phyloP scores from a whole-genome alignment of 2,113 vertebrate species.

The Mesitornis unicolor region DNA sequence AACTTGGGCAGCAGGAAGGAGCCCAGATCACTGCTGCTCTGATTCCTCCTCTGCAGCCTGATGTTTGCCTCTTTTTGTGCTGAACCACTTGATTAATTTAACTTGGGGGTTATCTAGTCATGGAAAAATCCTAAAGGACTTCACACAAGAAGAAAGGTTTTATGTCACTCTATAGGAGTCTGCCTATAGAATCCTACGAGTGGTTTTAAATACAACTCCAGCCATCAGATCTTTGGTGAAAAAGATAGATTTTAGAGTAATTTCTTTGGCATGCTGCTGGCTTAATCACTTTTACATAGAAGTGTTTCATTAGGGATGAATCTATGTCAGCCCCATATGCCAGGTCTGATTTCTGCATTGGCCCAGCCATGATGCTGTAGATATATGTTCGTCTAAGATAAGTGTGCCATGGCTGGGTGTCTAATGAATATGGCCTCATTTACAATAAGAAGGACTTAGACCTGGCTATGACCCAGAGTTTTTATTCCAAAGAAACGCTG shows the following conservation, averaged over 20 bases:
- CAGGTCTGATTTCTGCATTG: constrained; percentile 17
- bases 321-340: background rate
- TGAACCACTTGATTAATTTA: background rate
- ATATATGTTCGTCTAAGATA: constrained; percentile 9
- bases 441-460: constrained; percentile 18
- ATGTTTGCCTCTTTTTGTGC: background rate
- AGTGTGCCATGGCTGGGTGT: constrained; percentile 33
- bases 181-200: background rate
- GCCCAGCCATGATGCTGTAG: background rate
- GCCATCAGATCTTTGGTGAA: background rate
- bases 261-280: constrained; percentile 7
- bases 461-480: constrained; percentile 1
- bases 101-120: background rate
- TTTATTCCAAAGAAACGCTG: constrained; percentile 50
- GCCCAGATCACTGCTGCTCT: background rate
- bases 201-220: background rate
- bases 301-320: constrained; percentile 43
- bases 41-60: background rate
- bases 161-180: background rate
- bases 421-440: constrained; percentile 55
- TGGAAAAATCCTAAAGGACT: background rate
- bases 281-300: constrained; percentile 18
- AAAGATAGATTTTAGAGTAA: background rate
- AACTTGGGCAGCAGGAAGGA: background rate
- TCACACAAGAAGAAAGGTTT: background rate